These are phyloP conservation scores for Caenorhabditis tropicalis DNA, from an alignment of 1,140 invertebrate genomes.

Conservation along the genomic window DNA sequence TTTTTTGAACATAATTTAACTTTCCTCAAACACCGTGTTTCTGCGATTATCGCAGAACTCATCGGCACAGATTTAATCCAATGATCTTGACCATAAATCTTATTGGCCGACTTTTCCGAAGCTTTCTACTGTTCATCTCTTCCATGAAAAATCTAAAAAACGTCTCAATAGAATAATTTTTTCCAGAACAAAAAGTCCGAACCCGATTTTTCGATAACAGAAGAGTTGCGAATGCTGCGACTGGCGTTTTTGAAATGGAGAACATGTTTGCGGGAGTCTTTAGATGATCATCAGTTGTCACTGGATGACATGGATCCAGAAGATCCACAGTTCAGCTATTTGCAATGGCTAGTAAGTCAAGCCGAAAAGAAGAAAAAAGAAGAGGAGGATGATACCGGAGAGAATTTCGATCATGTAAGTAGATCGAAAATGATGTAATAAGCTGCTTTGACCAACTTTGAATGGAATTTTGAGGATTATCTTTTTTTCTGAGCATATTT, in stretches of 20 bases:
- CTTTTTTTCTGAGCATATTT: too few relatives aligned
- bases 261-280: neutral
- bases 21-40: neutral
- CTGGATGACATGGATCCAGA: constrained; percentile 16
- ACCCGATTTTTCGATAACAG: neutral
- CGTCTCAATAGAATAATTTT: neutral
- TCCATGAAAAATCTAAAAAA: neutral
- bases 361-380: neutral
- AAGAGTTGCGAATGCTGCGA: constrained; percentile 4
- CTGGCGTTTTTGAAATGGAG: constrained; percentile 25
- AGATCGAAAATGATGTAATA: too few relatives aligned
- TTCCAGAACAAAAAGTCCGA: neutral
- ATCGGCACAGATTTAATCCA: neutral
- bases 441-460: too few relatives aligned
- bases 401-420: constrained; percentile 2
- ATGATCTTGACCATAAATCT: neutral
- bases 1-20: neutral
- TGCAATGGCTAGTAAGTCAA: constrained; percentile 16
- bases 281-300: neutral
- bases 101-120: neutral
- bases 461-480: too few relatives aligned
- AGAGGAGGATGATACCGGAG: neutral
- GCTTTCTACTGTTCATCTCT: neutral
- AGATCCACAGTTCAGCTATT: constrained; percentile 17
- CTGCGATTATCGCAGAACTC: neutral